Evolutionary conservation across 1,140 invertebrate species (phyloP).

Genomic region (Pogonognathellus flavescens): DNA sequence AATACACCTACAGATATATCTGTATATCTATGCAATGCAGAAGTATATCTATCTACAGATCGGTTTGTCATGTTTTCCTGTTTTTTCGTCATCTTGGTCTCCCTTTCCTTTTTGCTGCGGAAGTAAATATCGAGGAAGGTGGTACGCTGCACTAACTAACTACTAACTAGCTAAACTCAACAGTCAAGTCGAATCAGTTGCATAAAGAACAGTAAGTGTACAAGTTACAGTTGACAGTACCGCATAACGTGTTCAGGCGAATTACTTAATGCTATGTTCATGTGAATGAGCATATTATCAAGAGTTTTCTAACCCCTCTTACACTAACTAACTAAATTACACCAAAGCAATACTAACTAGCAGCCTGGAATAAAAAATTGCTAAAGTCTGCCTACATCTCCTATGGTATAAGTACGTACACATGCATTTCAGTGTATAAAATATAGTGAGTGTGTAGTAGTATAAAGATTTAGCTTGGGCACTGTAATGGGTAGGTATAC

Average conservation of each 20-base stretch:
- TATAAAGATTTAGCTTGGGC: too few species aligned
- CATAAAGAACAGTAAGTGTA: background rate
- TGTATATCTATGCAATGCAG: too few species aligned
- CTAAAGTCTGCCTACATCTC: background rate
- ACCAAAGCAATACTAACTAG: background rate
- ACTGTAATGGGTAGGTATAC: too few species aligned
- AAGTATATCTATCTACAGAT: too few species aligned
- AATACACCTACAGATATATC: too few species aligned
- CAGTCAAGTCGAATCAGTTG: background rate
- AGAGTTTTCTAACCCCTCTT: constrained; percentile 21
- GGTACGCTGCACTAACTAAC: background rate
- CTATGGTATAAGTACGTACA: background rate
- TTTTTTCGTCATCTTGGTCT: constrained; percentile 20
- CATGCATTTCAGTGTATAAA: too few species aligned
- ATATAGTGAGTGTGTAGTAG: too few species aligned
- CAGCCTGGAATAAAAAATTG: background rate
- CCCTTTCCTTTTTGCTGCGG: constrained; percentile 27
- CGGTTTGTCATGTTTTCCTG: constrained; percentile 16
- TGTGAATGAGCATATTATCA: background rate
- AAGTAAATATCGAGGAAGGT: constrained; percentile 5
- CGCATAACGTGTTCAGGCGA: background rate
- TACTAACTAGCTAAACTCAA: constrained; percentile 3
- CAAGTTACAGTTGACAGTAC: background rate
- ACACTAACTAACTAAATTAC: constrained; percentile 20
- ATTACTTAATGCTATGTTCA: background rate